These are phyloP conservation scores for Diachasma alloeum DNA, from an alignment of 1,140 invertebrate genomes.

Conservation along the genomic window DNA sequence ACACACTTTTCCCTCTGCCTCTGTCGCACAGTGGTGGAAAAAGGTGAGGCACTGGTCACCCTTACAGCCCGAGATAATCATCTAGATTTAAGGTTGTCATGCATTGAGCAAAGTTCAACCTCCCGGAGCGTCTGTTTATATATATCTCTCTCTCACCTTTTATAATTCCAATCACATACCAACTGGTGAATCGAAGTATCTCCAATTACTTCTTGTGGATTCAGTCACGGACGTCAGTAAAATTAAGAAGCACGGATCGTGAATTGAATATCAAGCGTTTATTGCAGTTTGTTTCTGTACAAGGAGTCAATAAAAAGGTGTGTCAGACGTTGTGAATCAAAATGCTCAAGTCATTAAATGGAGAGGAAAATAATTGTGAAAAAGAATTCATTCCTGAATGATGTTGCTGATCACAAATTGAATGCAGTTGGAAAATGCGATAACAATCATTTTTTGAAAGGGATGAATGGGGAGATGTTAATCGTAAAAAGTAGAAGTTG, in stretches of 20 bases:
- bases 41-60: slow-evolving; percentile 3
- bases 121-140: background rate
- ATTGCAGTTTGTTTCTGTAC: background rate
- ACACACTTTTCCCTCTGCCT: background rate
- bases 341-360: too few species aligned
- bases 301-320: background rate
- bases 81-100: slow-evolving; percentile 22
- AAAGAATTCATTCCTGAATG: too few species aligned
- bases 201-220: slow-evolving; percentile 12
- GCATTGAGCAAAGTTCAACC: background rate
- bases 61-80: background rate
- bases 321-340: background rate
- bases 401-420: too few species aligned
- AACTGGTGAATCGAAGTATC: background rate
- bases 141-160: background rate
- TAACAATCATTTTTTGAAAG: too few species aligned
- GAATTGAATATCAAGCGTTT: slow-evolving; percentile 6
- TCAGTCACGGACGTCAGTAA: slow-evolving; percentile 2
- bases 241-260: slow-evolving; percentile 14
- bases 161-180: background rate
- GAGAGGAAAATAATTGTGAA: too few species aligned
- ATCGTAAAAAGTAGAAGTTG: too few species aligned
- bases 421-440: too few species aligned
- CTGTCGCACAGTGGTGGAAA: background rate
- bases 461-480: too few species aligned